Evolutionary conservation across 2,797 vertebrate genomes (phyloP).

Genomic region (Halcyon smyrnensis): DNA sequence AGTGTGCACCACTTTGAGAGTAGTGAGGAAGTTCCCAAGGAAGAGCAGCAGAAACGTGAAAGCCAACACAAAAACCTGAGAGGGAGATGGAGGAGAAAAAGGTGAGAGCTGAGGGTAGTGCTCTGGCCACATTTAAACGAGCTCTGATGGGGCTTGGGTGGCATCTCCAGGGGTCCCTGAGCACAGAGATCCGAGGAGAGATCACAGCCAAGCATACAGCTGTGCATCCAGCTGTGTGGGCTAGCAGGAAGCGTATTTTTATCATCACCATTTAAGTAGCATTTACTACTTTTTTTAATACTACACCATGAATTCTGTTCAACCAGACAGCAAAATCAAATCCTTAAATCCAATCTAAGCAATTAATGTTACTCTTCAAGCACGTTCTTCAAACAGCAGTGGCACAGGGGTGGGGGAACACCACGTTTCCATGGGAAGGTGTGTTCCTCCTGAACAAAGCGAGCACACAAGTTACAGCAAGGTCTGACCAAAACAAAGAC

Average conservation of each 20-base stretch:
- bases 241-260: not conserved
- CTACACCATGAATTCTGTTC: not conserved
- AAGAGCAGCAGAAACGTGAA: constrained; percentile 96
- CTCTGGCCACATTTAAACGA: not conserved
- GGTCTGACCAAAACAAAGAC: not conserved
- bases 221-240: not conserved
- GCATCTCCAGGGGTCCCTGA: not conserved
- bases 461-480: not conserved
- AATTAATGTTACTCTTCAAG: not conserved
- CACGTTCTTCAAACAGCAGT: not conserved
- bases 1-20: constrained; percentile 93
- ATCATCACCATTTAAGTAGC: not conserved
- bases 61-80: constrained; percentile 92
- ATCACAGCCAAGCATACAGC: fast-evolving
- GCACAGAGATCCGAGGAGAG: not conserved
- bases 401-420: fast-evolving
- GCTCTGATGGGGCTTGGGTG: not conserved
- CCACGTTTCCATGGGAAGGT: fast-evolving
- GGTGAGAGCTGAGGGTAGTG: not conserved
- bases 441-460: not conserved
- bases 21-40: constrained; percentile 96
- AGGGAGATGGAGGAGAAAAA: not conserved
- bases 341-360: not conserved
- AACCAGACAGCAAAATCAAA: not conserved
- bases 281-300: not conserved